These are phyloP conservation scores for Thalassophryne amazonica DNA, from an alignment of 2,797 vertebrate genomes.

Conservation along the genomic window DNA sequence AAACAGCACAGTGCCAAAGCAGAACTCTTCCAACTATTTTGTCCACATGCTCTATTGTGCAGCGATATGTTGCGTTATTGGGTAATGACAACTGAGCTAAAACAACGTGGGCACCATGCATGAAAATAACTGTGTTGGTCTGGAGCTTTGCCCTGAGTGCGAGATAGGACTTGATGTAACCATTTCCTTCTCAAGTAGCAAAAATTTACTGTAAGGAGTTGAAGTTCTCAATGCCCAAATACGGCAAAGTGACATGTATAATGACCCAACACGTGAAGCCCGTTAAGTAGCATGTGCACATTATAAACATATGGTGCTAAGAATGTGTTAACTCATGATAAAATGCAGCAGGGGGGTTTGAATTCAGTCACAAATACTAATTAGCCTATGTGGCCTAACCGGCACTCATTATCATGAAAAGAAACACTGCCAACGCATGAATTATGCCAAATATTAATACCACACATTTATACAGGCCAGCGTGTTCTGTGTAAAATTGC, in stretches of 20 bases:
- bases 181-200: neutral
- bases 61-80: too few species aligned
- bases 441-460: conserved; percentile 36
- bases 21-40: too few species aligned
- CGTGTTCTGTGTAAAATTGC: conserved; percentile 49
- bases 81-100: too few species aligned
- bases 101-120: too few species aligned
- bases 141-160: too few species aligned
- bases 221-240: neutral
- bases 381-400: conserved; percentile 21
- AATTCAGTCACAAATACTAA: conserved; percentile 15
- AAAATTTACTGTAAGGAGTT: neutral
- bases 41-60: too few species aligned
- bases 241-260: neutral
- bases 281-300: conserved; percentile 9
- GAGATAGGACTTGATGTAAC: too few species aligned
- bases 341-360: conserved; percentile 26
- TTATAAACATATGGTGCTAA: conserved; percentile 12
- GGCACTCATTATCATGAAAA: conserved; percentile 32
- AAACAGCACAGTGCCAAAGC: too few species aligned
- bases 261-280: conserved; percentile 6
- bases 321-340: conserved; percentile 29
- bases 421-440: conserved; percentile 1
- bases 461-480: conserved; percentile 37
- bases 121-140: too few species aligned